These are phyloP conservation scores for Dryoscopus gambensis DNA, from an alignment of 2,113 vertebrate genomes.

Conservation along the genomic window DNA sequence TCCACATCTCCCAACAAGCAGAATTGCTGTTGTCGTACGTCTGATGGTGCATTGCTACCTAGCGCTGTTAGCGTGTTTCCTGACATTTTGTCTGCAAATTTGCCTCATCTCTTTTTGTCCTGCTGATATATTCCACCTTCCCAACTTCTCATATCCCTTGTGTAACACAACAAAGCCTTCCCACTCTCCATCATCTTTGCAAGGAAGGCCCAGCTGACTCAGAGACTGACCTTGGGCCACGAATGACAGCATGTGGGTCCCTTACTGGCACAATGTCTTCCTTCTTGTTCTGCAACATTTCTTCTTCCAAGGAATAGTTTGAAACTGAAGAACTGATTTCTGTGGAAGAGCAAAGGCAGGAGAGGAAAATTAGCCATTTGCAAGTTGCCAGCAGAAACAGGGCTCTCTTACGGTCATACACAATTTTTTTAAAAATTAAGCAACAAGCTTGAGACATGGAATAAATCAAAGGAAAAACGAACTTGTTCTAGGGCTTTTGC, in stretches of 20 bases:
- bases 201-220: neutral
- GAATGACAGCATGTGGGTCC: neutral
- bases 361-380: neutral
- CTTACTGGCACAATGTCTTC: neutral
- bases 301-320: neutral
- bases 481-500: constrained; percentile 3
- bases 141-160: neutral
- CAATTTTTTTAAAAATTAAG: neutral
- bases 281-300: neutral
- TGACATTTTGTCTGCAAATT: neutral
- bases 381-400: neutral
- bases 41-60: neutral
- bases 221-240: neutral
- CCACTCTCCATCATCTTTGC: neutral
- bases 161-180: neutral
- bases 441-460: neutral
- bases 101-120: neutral
- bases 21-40: neutral
- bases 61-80: neutral
- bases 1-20: neutral
- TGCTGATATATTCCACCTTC: neutral
- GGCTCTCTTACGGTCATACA: neutral
- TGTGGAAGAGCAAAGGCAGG: neutral
- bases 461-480: constrained; percentile 11
- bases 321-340: neutral